Evolutionary conservation across 2,113 vertebrate species (phyloP).

Genomic region (Pimephales promelas): DNA sequence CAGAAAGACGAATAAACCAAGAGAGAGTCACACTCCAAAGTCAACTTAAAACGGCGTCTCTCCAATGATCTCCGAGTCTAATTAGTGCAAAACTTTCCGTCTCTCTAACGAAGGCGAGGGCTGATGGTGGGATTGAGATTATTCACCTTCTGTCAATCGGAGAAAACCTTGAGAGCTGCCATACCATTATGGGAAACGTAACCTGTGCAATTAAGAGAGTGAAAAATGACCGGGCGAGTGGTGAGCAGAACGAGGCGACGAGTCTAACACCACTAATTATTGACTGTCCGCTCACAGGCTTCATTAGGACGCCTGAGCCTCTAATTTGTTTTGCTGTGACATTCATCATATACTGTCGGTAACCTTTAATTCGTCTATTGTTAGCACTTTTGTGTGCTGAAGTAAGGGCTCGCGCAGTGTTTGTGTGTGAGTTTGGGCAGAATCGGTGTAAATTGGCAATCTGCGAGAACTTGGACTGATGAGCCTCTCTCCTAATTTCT

Average conservation of each 20-base stretch:
- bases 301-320: constrained; percentile 76
- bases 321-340: constrained; percentile 83
- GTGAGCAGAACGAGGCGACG: constrained; percentile 55
- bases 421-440: constrained; percentile 16
- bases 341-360: constrained; percentile 78
- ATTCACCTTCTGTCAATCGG: constrained; percentile 37
- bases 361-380: constrained; percentile 94
- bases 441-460: constrained; percentile 51
- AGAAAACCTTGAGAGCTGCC: background rate
- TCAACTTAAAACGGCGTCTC: constrained; percentile 60
- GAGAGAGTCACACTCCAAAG: constrained; percentile 46
- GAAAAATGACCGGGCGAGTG: constrained; percentile 59
- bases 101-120: background rate
- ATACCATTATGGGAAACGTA: constrained; percentile 55
- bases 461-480: constrained; percentile 11
- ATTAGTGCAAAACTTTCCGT: constrained; percentile 30
- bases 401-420: constrained; percentile 66
- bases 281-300: constrained; percentile 72
- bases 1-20: constrained; percentile 31
- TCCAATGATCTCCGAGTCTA: constrained; percentile 13
- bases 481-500: constrained; percentile 10
- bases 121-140: constrained; percentile 3
- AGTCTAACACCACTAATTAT: constrained; percentile 77
- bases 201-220: constrained; percentile 77
- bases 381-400: constrained; percentile 88